Percentiles rank a stretch among this genome's conserved stretches.
Conservation (phyloP, 2,888 invertebrate species). For the Laspeyria flexula region DNA sequence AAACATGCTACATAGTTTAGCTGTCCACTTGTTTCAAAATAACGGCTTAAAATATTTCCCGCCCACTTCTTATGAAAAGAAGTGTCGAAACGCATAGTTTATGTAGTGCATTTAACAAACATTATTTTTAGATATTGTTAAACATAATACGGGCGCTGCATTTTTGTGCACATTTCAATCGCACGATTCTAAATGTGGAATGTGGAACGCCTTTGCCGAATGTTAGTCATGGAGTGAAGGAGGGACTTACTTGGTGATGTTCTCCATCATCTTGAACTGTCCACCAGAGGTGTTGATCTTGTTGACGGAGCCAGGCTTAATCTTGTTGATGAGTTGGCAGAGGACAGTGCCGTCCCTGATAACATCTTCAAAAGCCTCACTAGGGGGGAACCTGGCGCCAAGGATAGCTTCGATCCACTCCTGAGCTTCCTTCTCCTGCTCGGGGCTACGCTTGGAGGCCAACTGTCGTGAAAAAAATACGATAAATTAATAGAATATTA, state of each 20-base stretch:
- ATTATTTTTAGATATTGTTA: background rate
- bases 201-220: too few species aligned
- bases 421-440: conserved; percentile 95
- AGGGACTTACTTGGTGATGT: conserved; percentile 94
- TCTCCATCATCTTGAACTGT: conserved; percentile 99
- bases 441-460: conserved; percentile 92
- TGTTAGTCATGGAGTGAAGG: background rate
- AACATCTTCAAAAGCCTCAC: conserved; percentile 94
- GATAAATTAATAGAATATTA: too few species aligned
- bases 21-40: too few species aligned
- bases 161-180: background rate
- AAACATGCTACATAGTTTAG: too few species aligned
- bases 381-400: conserved; percentile 94
- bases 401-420: conserved; percentile 96
- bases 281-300: conserved; percentile 98
- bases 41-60: too few species aligned
- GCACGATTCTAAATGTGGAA: background rate
- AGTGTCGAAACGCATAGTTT: background rate
- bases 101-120: background rate
- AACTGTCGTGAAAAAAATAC: conserved; percentile 83
- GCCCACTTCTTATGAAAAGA: background rate
- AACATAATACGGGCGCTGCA: background rate
- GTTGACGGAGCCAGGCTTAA: conserved; percentile 94
- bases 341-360: conserved; percentile 96
- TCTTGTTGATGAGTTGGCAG: conserved; percentile 97